Percentiles rank a stretch among this genome's conserved stretches.
Evolutionary conservation across 2,113 vertebrate species (phyloP).

Genomic region (Cyphomyrus plagiostoma): DNA sequence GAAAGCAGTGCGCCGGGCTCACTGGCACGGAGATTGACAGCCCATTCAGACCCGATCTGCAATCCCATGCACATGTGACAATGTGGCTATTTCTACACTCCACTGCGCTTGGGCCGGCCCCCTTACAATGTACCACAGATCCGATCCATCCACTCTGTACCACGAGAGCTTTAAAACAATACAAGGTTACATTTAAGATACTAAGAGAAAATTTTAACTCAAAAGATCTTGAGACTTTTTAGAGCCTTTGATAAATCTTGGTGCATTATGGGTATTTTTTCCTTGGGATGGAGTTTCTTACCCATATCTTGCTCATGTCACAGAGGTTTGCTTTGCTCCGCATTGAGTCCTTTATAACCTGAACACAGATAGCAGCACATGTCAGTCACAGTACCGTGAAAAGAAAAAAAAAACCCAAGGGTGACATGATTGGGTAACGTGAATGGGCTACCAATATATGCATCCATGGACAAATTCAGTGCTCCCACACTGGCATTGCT

Average conservation of each 20-base stretch:
- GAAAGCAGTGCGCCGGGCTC: not conserved
- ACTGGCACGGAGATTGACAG: not conserved
- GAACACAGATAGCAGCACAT: slow-evolving; percentile 15
- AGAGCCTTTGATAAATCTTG: not conserved
- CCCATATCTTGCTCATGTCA: slow-evolving; percentile 99
- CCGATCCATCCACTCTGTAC: not conserved
- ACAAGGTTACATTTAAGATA: not conserved
- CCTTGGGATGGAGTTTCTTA: slow-evolving; percentile 50
- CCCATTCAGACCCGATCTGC: not conserved
- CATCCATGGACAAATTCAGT: not conserved
- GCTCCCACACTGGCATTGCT: not conserved
- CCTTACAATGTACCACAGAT: not conserved
- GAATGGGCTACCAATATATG: not conserved
- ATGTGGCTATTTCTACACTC: not conserved
- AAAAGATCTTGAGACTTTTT: not conserved
- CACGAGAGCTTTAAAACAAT: not conserved
- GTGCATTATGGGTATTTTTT: not conserved
- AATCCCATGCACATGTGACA: not conserved
- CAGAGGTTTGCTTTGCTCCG: slow-evolving; percentile 86
- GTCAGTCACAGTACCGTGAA: not conserved
- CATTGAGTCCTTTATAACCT: slow-evolving; percentile 96
- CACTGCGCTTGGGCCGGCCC: not conserved
- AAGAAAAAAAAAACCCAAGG: not conserved
- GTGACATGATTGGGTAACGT: not conserved
- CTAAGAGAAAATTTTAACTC: not conserved